Conservation (phyloP, 92 coral and sea anemone genomes). For the Palythoa grandis region DNA sequence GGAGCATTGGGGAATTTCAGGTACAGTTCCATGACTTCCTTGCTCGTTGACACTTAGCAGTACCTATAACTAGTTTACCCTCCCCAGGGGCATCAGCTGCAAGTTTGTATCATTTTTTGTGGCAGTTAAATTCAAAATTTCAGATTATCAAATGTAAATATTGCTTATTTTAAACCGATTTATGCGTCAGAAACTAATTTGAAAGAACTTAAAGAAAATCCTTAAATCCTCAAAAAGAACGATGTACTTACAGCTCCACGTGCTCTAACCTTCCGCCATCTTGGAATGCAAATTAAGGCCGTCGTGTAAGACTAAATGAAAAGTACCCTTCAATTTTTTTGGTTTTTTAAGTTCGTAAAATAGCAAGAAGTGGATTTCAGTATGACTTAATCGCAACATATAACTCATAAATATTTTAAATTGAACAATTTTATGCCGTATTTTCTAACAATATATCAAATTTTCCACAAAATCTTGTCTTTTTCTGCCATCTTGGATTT, state of each 20-base stretch:
- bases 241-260: conserved; percentile 28
- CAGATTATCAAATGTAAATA: conserved; percentile 3
- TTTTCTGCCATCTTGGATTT: conserved; percentile 14
- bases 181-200: conserved; percentile 34
- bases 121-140: neutral
- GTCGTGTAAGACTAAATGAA: conserved; percentile 3
- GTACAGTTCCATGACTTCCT: too few species aligned
- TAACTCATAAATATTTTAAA: neutral
- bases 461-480: conserved; percentile 1
- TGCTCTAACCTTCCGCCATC: conserved; percentile 37
- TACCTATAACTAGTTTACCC: too few species aligned
- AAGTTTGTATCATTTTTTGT: neutral
- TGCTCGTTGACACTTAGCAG: too few species aligned
- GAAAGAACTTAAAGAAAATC: conserved; percentile 32
- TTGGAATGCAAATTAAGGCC: conserved; percentile 27
- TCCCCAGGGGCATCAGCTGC: conserved; percentile 36
- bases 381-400: conserved; percentile 1
- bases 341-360: neutral
- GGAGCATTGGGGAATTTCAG: too few species aligned
- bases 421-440: neutral
- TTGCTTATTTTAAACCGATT: conserved; percentile 16
- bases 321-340: neutral
- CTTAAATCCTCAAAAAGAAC: conserved; percentile 26
- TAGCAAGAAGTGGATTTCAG: conserved; percentile 11
- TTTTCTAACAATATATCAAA: neutral